These are phyloP conservation scores for Tauraco erythrolophus DNA, from an alignment of 2,113 vertebrate genomes.

Conservation along the genomic window DNA sequence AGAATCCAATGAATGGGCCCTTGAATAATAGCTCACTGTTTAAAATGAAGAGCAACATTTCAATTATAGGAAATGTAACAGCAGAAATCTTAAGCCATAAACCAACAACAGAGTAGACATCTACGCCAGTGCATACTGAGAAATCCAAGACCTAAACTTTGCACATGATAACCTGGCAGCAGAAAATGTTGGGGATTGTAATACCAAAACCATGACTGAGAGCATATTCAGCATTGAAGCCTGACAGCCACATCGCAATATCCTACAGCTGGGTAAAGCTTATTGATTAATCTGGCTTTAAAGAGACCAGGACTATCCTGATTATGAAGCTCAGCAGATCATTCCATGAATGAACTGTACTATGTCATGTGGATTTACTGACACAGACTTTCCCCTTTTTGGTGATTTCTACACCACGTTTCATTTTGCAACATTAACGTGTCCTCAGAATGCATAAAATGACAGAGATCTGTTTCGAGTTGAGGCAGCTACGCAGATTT, in stretches of 20 bases:
- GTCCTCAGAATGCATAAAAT: not conserved
- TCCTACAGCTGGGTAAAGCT: not conserved
- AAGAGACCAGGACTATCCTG: not conserved
- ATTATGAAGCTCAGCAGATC: not conserved
- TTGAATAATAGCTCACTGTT: not conserved
- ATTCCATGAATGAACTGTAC: not conserved
- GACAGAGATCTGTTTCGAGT: slow-evolving; percentile 20
- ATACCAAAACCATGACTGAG: not conserved
- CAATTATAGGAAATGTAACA: not conserved
- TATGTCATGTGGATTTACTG: not conserved
- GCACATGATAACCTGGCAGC: not conserved
- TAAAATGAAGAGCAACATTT: not conserved
- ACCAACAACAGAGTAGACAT: not conserved
- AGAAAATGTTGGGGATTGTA: not conserved
- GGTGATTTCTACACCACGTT: not conserved
- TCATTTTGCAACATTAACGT: not conserved
- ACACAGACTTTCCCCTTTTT: not conserved
- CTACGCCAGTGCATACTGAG: not conserved
- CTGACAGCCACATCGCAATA: not conserved
- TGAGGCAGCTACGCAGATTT: not conserved
- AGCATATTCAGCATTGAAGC: not conserved
- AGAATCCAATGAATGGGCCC: not conserved
- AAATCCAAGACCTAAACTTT: not conserved
- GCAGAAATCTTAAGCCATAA: not conserved
- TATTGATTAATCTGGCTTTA: not conserved